phyloP scores from a whole-genome alignment of 2,113 vertebrate species.

The Cavia aperea region DNA sequence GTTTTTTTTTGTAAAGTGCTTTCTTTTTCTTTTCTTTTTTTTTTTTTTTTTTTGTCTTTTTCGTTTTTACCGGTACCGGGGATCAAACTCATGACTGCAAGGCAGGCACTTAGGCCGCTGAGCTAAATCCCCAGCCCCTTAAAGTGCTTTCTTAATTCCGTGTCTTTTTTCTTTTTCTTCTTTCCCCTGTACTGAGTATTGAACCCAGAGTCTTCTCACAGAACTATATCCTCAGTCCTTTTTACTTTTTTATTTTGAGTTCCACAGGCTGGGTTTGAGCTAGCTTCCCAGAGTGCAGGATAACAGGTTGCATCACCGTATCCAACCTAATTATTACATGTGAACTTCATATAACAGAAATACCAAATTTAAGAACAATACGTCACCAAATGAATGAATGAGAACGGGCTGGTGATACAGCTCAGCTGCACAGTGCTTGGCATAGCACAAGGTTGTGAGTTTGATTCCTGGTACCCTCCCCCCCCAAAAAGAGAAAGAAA shows the following conservation, averaged over 20 bases:
- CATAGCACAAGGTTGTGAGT: no score
- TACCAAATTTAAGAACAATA: slow-evolving; percentile 17
- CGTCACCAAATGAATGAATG: slow-evolving; percentile 26
- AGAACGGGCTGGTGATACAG: background rate
- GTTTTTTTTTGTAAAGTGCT: background rate
- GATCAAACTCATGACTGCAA: no score
- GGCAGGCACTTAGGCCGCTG: no score
- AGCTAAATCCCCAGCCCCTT: no score
- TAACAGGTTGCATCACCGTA: background rate
- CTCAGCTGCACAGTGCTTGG: no score
- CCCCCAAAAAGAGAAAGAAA: background rate
- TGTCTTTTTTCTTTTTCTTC: background rate
- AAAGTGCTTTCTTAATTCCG: slow-evolving; percentile 8
- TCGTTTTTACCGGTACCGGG: no score
- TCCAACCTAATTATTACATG: background rate
- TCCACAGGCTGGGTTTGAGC: background rate
- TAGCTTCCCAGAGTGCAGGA: background rate
- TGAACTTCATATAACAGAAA: slow-evolving; percentile 26
- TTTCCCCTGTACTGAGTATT: background rate
- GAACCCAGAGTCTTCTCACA: background rate
- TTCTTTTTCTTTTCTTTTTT: no score
- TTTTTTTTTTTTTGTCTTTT: no score
- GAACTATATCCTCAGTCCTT: background rate
- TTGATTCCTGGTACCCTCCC: background rate
- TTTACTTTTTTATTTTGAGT: background rate